Base-by-base conservation (phyloP, 2,888 invertebrate species). In the Hymenopus coronatus region DNA sequence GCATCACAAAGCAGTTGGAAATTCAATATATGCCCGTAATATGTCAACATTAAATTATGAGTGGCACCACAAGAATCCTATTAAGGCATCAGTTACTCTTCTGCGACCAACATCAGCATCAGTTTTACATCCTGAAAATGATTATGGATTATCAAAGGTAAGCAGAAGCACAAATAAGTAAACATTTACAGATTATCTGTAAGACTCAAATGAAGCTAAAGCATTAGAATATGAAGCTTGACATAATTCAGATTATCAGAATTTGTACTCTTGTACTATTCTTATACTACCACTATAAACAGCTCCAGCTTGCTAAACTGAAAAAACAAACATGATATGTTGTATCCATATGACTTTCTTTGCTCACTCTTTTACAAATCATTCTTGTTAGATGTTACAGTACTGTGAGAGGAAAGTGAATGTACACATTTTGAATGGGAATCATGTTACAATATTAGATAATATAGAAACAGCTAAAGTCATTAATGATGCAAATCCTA, bases 391-490 rank as follows among this genome's bases (percentile, higher is more conserved):
- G 88, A 84, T 89, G 85, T 92, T 92, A 40, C 91, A 94, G 92
- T 92, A 94, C 33, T 95, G 96, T 0, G 94, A 94, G 40, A 94
- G 94, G 0, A 94, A 94, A 3, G 94, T 96, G 0, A 94, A 94
- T 0, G 93, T 97, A 0, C 94, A 95, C 91, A 94, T 94, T 86
- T 93, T 96, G n/a, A 96, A 96, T 91, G 97, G 97, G 15, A 96
- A 96, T 92, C 97, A 97, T 91, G 92, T 95, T 0, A 95, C 95
- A 33, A 9, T 87, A 40, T 40, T 87, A 40, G 87, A 87, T 7
- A 83, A 96, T 97, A 91, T 94, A 87, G 95, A 95, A 91, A 93
- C 96, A 87, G 94, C 96, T 0, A 94, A 96, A 91, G 94, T 96
- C 70, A 95, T 96, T 85, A 96, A 96, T 90, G 93, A 92, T 25